phyloP scores from a whole-genome alignment of 2,113 vertebrate genomes.

The Collichthys lucidus region DNA sequence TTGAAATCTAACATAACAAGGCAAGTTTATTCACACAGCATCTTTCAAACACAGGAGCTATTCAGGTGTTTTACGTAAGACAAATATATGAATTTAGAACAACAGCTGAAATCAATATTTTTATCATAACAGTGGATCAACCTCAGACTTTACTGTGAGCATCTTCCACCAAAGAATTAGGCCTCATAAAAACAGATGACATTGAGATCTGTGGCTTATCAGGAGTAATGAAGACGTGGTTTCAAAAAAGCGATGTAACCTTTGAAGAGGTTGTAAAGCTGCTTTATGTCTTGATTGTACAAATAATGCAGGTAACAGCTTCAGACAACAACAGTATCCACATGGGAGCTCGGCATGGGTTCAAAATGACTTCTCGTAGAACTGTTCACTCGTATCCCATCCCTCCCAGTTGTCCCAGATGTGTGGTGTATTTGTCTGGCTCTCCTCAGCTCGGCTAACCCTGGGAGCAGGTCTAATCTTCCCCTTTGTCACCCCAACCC shows the following conservation, averaged over 20 bases:
- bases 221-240: not conserved
- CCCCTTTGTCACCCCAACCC: slow-evolving; percentile 49
- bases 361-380: not conserved
- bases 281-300: not conserved
- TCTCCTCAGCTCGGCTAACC: slow-evolving; percentile 29
- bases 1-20: not conserved
- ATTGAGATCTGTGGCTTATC: slow-evolving; percentile 1
- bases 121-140: not conserved
- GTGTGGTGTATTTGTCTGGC: slow-evolving; percentile 37
- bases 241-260: slow-evolving; percentile 12
- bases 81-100: not conserved
- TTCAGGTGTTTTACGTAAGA: not conserved
- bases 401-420: slow-evolving; percentile 32
- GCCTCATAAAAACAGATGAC: not conserved
- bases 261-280: not conserved
- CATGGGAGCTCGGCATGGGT: not conserved
- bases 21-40: not conserved
- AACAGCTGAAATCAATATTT: not conserved
- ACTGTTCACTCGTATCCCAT: slow-evolving; percentile 11
- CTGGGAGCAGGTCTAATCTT: slow-evolving; percentile 65
- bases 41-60: not conserved
- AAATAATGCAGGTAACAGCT: slow-evolving; percentile 2
- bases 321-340: slow-evolving; percentile 1
- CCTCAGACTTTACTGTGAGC: not conserved
- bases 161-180: not conserved